Conservation (phyloP, 2,113 vertebrate genomes). For the Sebastes fasciatus region DNA sequence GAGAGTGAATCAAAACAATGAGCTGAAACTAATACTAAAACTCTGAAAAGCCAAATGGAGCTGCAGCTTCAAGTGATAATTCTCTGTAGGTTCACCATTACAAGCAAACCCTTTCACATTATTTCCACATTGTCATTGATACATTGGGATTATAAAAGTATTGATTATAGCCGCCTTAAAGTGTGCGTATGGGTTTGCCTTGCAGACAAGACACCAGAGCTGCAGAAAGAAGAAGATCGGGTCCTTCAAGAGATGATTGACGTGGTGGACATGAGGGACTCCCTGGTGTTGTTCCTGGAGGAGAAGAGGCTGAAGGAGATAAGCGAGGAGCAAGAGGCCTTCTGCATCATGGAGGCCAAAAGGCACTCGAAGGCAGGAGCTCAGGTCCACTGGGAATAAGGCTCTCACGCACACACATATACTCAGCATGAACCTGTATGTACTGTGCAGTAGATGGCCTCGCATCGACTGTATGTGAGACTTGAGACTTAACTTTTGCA, state of each 20-base stretch:
- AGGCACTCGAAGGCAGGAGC: constrained; percentile 73
- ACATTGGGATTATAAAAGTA: background rate
- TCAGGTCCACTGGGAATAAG: constrained; percentile 83
- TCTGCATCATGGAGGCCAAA: constrained; percentile 80
- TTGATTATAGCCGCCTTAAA: background rate
- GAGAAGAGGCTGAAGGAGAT: constrained; percentile 91
- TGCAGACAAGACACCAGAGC: constrained; percentile 87
- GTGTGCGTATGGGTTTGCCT: background rate
- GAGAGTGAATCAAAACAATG: background rate
- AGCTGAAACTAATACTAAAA: background rate
- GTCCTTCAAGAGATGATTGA: constrained; percentile 88
- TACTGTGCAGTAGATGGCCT: constrained; percentile 2
- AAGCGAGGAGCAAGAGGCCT: constrained; percentile 75
- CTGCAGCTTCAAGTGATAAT: too few species aligned
- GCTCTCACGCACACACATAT: background rate
- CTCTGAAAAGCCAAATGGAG: background rate
- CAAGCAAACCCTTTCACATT: background rate
- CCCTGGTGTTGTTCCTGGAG: constrained; percentile 90
- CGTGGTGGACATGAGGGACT: constrained; percentile 91
- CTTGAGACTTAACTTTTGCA: constrained; percentile 27
- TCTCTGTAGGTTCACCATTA: background rate
- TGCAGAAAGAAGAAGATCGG: constrained; percentile 82
- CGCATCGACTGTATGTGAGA: constrained; percentile 2
- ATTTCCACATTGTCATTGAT: background rate
- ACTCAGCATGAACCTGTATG: background rate